Evolutionary conservation across 2,888 invertebrate species (phyloP).

Genomic region (Dasypolia templi): DNA sequence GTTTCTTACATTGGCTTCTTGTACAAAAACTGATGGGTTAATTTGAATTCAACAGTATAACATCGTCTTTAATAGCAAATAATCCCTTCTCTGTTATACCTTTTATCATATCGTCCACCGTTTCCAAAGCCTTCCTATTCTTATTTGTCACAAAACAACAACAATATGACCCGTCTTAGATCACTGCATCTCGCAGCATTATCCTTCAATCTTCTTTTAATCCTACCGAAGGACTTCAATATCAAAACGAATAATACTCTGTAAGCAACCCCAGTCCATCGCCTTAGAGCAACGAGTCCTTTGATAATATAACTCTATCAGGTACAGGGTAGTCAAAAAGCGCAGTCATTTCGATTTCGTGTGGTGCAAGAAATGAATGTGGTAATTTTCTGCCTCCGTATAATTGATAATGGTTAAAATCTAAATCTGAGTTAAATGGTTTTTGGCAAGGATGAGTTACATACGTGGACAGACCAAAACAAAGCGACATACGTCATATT

Average conservation of each 20-base stretch:
- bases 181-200: conserved; percentile 16
- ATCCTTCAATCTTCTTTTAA: conserved; percentile 35
- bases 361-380: conserved; percentile 55
- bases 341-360: conserved; percentile 66
- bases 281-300: conserved; percentile 70
- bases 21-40: neutral
- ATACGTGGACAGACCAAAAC: neutral
- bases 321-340: conserved; percentile 70
- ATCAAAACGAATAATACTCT: conserved; percentile 59
- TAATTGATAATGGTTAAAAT: neutral
- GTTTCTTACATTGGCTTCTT: neutral
- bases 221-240: conserved; percentile 41
- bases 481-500: neutral
- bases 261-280: conserved; percentile 45
- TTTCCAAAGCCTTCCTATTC: neutral
- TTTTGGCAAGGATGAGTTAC: neutral
- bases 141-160: conserved; percentile 16
- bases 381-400: neutral
- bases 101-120: neutral
- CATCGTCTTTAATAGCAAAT: neutral
- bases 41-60: neutral
- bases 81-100: neutral
- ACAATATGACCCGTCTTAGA: neutral
- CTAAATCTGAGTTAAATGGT: neutral
- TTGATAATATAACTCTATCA: conserved; percentile 77